phyloP scores from a whole-genome alignment of 2,797 vertebrate genomes.

The Podarcis siculus region DNA sequence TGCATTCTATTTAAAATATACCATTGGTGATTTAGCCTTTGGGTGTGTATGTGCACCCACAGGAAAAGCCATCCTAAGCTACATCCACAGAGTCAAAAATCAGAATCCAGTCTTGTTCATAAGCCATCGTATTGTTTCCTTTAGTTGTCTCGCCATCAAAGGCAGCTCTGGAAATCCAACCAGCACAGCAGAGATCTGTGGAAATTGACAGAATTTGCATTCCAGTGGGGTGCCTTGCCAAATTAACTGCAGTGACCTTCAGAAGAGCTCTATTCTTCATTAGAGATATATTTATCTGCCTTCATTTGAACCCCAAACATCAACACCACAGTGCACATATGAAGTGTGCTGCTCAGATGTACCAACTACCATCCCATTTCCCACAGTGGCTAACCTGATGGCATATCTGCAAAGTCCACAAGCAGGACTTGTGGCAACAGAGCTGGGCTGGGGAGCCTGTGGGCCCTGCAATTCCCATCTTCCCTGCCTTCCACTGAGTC shows the following conservation, averaged over 20 bases:
- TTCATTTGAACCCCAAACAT: background rate
- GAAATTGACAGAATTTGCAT: background rate
- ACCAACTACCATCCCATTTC: too few relatives aligned
- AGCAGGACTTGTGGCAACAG: too few relatives aligned
- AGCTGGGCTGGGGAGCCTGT: too few relatives aligned
- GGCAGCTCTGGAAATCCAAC: background rate
- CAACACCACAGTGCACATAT: background rate
- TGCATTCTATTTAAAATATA: background rate
- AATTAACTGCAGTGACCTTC: background rate
- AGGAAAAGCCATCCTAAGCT: background rate
- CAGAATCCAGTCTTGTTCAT: background rate
- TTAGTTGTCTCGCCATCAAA: background rate
- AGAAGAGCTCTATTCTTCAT: background rate
- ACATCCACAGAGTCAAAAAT: background rate
- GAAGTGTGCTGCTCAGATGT: too few relatives aligned
- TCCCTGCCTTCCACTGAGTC: too few relatives aligned
- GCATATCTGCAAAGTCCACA: too few relatives aligned
- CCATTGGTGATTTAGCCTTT: background rate
- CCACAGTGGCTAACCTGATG: too few relatives aligned
- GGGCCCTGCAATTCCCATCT: too few relatives aligned
- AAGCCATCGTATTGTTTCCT: background rate
- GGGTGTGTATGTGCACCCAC: too few relatives aligned
- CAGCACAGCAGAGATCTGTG: background rate
- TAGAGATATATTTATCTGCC: background rate
- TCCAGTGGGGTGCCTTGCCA: background rate